Base-by-base conservation (phyloP, 2,113 vertebrate species). In the Zingel zingel region DNA sequence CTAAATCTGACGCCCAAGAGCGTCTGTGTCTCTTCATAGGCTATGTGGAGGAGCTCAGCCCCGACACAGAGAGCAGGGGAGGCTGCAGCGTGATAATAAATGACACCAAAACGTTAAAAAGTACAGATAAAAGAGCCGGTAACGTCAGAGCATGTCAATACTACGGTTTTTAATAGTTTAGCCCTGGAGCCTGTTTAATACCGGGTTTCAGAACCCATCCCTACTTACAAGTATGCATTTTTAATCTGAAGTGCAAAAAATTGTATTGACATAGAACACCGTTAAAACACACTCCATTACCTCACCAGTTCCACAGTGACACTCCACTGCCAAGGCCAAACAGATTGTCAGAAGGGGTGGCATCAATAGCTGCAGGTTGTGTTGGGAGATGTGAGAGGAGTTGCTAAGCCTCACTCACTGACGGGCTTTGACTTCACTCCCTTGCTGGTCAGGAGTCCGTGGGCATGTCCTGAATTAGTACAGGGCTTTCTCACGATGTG, bases 381-480 rank as follows among this genome's bases (percentile, higher is more conserved):
- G 76, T 51, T 72, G n/a, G 30, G n/a, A 62, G 69, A 81, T 72
- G 45, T 59, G 74, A 83, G 73, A 77, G 23, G 57, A 83, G 83
- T 74, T 75, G 71, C 72, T 89, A 81, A 89, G 87, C 79, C 61
- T 56, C 76, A 15, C 61, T 56, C 76, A 15, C 36, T 90, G 85
- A 91, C 81, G 79, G 74, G 62, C 74, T 80, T 74, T 79, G 79
- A 83, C 81, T 90, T 89, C 76, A 76, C 83, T 81, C 83, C 47
- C 67, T 48, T 82, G 57, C 77, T 77, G 50, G 36, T 50, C 89
- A 67, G 21, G 56, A 75, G 69, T 66, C 78, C 47, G 66, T 19
- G 23, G 58, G 68, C 77, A 74, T 69, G 74, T 54, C 81, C 65
- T 18, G 70, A 89, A 82, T 88, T 88, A 86, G 84, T 78, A 65